Percentiles rank a stretch among this genome's conserved stretches.
Conservation (phyloP, 2,888 invertebrate species). For the Reticulitermes lucifugus region DNA sequence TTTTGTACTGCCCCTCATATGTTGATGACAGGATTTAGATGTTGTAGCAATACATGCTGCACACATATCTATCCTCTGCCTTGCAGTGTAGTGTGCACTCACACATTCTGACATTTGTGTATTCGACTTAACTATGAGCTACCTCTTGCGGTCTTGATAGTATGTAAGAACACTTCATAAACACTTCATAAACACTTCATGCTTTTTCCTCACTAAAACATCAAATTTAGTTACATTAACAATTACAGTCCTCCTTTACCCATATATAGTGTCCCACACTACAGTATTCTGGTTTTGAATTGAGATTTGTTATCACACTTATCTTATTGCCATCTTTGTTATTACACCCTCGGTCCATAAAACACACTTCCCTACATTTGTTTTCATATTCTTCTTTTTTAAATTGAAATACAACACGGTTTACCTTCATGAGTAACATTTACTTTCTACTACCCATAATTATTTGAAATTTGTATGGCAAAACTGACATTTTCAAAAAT, state of each 20-base stretch:
- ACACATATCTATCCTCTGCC: too few relatives aligned
- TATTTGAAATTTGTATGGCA: not conserved
- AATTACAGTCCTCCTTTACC: not conserved
- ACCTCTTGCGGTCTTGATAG: too few relatives aligned
- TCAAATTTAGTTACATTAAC: not conserved
- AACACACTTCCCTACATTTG: not conserved
- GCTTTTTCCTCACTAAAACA: not conserved
- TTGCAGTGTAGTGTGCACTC: too few relatives aligned
- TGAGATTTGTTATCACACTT: not conserved
- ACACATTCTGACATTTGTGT: too few relatives aligned
- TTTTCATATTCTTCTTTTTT: not conserved
- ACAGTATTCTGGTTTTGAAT: not conserved
- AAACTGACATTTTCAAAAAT: too few relatives aligned
- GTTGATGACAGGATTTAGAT: too few relatives aligned
- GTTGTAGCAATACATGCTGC: too few relatives aligned
- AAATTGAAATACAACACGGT: not conserved
- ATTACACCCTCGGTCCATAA: not conserved
- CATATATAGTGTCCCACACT: not conserved
- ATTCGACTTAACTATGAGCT: too few relatives aligned
- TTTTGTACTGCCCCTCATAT: too few relatives aligned
- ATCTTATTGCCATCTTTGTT: not conserved
- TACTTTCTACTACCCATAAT: not conserved
- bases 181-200: not conserved
- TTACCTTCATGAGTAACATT: not conserved
- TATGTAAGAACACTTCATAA: too few relatives aligned